Evolutionary conservation across 2,888 invertebrate species (phyloP), one percentile per base, ranked within the genome.

Genomic region (Drosophila subquinaria): DNA sequence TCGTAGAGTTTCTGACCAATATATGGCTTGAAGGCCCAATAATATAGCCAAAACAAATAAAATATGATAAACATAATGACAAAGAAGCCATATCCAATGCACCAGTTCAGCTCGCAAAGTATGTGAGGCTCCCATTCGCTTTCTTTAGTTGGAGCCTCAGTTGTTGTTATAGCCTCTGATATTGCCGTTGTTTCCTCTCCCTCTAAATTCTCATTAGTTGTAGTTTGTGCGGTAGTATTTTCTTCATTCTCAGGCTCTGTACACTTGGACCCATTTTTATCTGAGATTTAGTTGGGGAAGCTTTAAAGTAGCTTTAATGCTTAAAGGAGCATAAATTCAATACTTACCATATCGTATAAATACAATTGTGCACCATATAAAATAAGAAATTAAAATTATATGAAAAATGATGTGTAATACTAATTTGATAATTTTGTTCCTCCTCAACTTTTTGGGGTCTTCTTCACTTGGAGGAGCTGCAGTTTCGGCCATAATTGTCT

Each of bases 1-100:
- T 82, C 51, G 43, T 79, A 74, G 0, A 82, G 36, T 6, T 42
- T 60, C 4, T 52, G 11, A 0, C 79, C 82, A 13, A 79, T 30
- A 3, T 11, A 48, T 1, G 82, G 80, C 60, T 82, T 80, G 5
- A 80, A 75, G 0, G 65, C 4, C 55, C 63, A 67, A 17, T 82
- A 80, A 47, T 82, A 82, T 9, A 79, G 9, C 61, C 75, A 82
- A 4, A 81, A 2, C 3, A 71, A 35, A 51, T 80, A 82, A 17
- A 82, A 69, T 0, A 53, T 0, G 0, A 30, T 13, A 23, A 82
- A 52, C 0, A 67, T 0, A 0, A 74, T 0, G 5, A 72, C 0
- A 1, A 79, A 48, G 6, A 75, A 64, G 0, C 72, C 82, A 30
- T 68, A 72, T 4, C 76, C 82, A 0, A 4, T 8, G 9, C 79